A percentile compares a stretch with the other conserved stretches of the same genome.
phyloP scores from a whole-genome alignment of 2,113 vertebrate species.

The Mesocricetus auratus region DNA sequence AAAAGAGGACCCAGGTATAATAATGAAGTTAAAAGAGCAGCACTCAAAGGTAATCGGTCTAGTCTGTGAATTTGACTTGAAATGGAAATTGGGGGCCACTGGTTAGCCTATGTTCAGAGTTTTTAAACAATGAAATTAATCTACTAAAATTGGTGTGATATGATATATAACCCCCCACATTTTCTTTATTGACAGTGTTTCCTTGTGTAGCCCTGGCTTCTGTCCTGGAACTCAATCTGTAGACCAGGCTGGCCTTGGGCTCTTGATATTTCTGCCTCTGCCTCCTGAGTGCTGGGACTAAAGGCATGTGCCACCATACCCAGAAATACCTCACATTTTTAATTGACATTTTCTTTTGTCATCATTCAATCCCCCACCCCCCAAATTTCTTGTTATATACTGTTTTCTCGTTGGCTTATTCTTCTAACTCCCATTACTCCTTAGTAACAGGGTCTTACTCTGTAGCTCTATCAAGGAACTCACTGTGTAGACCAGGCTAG shows the following conservation, averaged over 20 bases:
- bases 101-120: not conserved
- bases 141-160: not conserved
- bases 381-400: not conserved
- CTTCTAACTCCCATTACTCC: constrained; percentile 37
- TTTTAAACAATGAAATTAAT: not conserved
- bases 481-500: not conserved
- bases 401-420: constrained; percentile 49
- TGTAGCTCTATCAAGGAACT: not conserved
- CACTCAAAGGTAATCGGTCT: constrained; percentile 93
- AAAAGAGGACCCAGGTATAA: constrained; percentile 94
- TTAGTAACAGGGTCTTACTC: not conserved
- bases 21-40: constrained; percentile 96
- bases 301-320: not conserved
- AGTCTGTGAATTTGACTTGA: not conserved
- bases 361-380: not conserved
- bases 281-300: not conserved
- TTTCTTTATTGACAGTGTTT: not conserved
- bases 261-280: not conserved
- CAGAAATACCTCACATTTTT: not conserved
- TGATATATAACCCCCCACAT: not conserved
- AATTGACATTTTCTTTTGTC: constrained; percentile 2
- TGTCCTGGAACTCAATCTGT: not conserved
- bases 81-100: not conserved
- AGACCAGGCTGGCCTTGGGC: not conserved
- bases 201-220: not conserved